Evolutionary conservation across 2,888 invertebrate genomes (phyloP).

Genomic region (Oligia strigilis): DNA sequence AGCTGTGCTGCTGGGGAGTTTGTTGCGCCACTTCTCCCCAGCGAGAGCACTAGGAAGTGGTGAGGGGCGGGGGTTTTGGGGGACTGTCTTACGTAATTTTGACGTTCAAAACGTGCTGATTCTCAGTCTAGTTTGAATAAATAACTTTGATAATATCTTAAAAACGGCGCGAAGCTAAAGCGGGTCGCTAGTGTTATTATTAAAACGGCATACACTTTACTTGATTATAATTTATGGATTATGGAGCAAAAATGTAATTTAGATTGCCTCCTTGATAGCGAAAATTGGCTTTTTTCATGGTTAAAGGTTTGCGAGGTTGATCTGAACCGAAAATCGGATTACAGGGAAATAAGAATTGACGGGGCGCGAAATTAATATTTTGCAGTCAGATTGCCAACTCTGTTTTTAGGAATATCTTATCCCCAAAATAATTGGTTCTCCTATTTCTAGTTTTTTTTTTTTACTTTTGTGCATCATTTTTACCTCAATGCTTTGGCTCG

Average conservation of each 20-base stretch:
- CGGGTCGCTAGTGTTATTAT: background rate
- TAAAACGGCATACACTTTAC: conserved; percentile 1
- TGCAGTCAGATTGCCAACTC: background rate
- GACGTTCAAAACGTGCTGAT: background rate
- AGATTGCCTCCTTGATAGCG: conserved; percentile 7
- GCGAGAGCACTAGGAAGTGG: background rate
- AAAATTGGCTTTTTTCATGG: background rate
- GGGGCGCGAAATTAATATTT: background rate
- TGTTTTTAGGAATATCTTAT: background rate
- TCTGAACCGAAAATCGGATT: background rate
- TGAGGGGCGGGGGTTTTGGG: background rate
- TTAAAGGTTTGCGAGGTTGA: background rate
- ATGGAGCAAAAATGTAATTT: background rate
- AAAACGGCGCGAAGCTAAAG: background rate
- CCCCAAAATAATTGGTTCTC: background rate
- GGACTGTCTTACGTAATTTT: background rate
- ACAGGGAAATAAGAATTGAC: background rate
- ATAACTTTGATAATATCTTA: background rate
- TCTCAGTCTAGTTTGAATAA: background rate
- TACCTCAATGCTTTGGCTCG: background rate
- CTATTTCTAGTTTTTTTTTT: background rate
- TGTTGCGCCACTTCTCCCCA: background rate
- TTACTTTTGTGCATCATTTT: background rate
- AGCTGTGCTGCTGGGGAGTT: background rate
- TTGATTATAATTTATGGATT: conserved; percentile 9